phyloP scores from a whole-genome alignment of 2,888 invertebrate genomes.

The Andrena bicolor region DNA sequence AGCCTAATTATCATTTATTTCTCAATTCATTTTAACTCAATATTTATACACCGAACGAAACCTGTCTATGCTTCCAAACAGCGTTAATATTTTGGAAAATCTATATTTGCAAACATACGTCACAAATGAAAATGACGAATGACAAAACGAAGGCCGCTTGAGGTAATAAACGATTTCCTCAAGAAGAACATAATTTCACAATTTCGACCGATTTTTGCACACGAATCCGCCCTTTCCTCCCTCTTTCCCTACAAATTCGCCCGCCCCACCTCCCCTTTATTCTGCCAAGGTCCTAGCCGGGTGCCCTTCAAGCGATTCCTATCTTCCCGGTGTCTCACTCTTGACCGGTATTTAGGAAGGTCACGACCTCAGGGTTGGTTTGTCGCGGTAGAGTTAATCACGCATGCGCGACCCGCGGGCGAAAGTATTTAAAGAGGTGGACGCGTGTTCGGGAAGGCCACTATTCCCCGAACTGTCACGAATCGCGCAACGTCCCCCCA shows the following conservation, averaged over 20 bases:
- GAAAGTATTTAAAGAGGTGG: constrained; percentile 83
- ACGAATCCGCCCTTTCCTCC: neutral
- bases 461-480: constrained; percentile 79
- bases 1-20: no score
- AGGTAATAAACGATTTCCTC: no score
- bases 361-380: constrained; percentile 80
- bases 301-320: constrained; percentile 51
- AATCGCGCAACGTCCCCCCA: constrained; percentile 74
- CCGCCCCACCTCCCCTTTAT: constrained; percentile 14
- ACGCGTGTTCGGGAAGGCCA: constrained; percentile 81
- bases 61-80: no score
- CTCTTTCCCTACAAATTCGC: neutral
- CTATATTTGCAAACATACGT: no score
- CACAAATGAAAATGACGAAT: no score
- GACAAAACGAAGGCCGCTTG: no score
- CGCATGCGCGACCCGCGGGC: constrained; percentile 78
- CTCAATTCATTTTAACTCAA: no score
- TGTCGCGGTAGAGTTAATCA: constrained; percentile 64
- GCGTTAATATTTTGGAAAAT: no score
- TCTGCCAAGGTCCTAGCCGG: constrained; percentile 47
- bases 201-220: no score
- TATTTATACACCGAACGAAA: no score
- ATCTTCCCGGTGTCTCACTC: constrained; percentile 71
- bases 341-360: constrained; percentile 83
- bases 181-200: no score